Evolutionary conservation across 2,113 vertebrate genomes (phyloP), one percentile per base, ranked within the genome.

Genomic region (Mungos mungo): DNA sequence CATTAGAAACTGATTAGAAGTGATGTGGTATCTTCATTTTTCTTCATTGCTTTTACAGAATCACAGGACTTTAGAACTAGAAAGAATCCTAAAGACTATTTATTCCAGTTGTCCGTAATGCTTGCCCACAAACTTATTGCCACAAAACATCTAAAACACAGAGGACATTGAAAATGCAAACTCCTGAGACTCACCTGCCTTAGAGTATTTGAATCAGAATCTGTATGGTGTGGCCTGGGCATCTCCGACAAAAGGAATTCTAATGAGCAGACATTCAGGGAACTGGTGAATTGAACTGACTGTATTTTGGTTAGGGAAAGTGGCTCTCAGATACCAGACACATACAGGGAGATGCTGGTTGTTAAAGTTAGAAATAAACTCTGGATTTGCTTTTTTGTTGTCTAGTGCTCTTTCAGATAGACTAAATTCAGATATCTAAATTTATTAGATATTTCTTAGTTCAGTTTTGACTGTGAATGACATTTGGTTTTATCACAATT

Each of bases 1-100:
- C 84, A 97, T 96, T 95, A 97, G 57, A 52, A 86, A 93, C 66
- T 96, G 91, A 97, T 95, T 93, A 88, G 57, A 86, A 96, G 60
- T 72, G 76, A 80, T 91, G 23, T 31, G 66, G 71, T 94, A 81
- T 88, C 16, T 87, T 65, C 27, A 38, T 27, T 84, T 83, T 63
- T 95, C 66, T 77, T 81, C 69, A 66, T 89, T 94, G 54, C 27
- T 65, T 97, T 93, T 65, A 84, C 1, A 93, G 25, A 95, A 87
- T 93, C 14, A 25, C 14, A 72, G 33, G 9, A 85, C 6, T 90
- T 93, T 35, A 85, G 69, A 88, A 94, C 63, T 80, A 90, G 35
- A 94, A 95, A 88, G 41, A 76, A 96, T 82, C 29, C 6, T 33
- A 72, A 88, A 74, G 16, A 47, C 82, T 88, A 47, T 71, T 94